Evolutionary conservation across 2,797 vertebrate species (phyloP).

Genomic region (Myripristis murdjan): DNA sequence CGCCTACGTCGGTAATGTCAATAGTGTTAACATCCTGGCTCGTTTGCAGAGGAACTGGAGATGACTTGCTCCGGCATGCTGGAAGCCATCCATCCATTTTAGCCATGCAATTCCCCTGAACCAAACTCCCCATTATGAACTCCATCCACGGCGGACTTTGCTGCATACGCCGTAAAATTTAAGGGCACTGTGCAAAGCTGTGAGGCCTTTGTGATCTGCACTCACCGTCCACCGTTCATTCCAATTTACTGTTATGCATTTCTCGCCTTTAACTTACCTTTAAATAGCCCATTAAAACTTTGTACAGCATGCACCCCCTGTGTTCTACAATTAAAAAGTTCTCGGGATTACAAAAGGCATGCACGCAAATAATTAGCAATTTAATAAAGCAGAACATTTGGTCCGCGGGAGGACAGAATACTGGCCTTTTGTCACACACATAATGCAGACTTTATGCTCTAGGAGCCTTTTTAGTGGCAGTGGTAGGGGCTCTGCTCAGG

Average conservation of each 20-base stretch:
- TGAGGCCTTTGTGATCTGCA: constrained; percentile 7
- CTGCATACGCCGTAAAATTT: constrained; percentile 35
- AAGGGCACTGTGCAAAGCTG: constrained; percentile 31
- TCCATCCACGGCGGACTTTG: constrained; percentile 7
- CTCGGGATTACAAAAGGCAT: constrained; percentile 27
- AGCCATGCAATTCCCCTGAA: constrained; percentile 40
- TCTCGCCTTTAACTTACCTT: constrained; percentile 40
- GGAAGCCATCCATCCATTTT: constrained; percentile 44
- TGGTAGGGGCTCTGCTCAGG: not conserved
- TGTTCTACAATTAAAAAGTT: constrained; percentile 19
- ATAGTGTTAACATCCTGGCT: constrained; percentile 49
- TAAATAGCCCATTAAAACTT: constrained; percentile 29
- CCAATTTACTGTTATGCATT: constrained; percentile 38
- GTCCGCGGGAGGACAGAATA: constrained; percentile 4
- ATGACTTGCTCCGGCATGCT: constrained; percentile 31
- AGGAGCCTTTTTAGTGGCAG: constrained; percentile 47
- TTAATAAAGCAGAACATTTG: constrained; percentile 21
- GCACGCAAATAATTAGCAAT: constrained; percentile 37
- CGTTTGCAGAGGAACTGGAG: constrained; percentile 42
- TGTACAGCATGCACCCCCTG: constrained; percentile 2
- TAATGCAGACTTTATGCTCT: constrained; percentile 35
- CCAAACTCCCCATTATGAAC: constrained; percentile 5
- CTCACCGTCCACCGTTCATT: constrained; percentile 35
- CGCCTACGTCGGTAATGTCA: constrained; percentile 55
- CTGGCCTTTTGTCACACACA: constrained; percentile 35